Base-by-base conservation (phyloP, 2,113 vertebrate species). In the Fulica atra region DNA sequence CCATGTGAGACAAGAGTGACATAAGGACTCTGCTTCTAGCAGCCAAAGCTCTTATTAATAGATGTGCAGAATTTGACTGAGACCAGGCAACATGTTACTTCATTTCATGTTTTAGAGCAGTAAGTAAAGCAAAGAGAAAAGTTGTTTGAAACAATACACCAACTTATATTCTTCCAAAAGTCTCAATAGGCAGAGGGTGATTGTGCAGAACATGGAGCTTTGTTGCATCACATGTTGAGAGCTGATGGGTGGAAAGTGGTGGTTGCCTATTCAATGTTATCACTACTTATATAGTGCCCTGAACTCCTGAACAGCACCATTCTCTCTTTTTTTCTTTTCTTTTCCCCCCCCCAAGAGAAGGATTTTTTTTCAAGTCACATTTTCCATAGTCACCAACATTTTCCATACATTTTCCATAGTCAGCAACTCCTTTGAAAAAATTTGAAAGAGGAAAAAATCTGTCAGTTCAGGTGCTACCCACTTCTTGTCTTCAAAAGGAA, bases 401-500 rank as follows among this genome's bases (percentile, higher is more conserved):
- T n/a, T n/a, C n/a, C n/a, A n/a, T n/a, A 28, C 11, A 40, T 33
- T 74, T 96, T 40, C 59, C 0, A 0, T 56, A 50, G 71, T 72
- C 57, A 87, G 78, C 51, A 87, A 68, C 13, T 12, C 38, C 38
- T 50, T 48, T 59, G 70, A 89, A 80, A 69, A 72, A 73, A 81
- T 21, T 2, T 59, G 53, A 76, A 74, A 80, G 33, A 88, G 35
- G 74, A 88, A 93, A 93, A 80, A 66, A 48, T 53, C 79, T 86
- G 74, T 86, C 88, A 66, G n/a, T 54, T 93, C 24, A 74, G 71
- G 73, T 71, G 81, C 38, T 54, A 59, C 31, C 28, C 33, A 64
- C 77, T 46, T 63, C 66, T 82, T 54, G 38, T 57, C 80, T 92
- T 73, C 20, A 19, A 83, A 96, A 92, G 83, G 76, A 96, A 92